A percentile compares a stretch with the other conserved stretches of the same genome.
These are phyloP conservation scores for Mallateleia sp. DNA, from an alignment of 2,888 invertebrate genomes.

Conservation along the genomic window DNA sequence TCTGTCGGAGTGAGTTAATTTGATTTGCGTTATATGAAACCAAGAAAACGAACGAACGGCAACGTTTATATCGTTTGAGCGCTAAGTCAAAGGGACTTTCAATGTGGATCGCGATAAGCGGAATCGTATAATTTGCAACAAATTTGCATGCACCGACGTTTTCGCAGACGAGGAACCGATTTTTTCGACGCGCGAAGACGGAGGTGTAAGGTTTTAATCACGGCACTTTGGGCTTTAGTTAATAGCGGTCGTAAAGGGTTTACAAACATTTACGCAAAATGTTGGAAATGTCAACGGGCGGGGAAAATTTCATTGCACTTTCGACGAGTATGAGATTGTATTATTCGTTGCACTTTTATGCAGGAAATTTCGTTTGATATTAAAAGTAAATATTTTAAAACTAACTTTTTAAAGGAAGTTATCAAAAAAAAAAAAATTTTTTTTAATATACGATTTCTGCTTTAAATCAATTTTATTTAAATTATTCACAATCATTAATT, in stretches of 20 bases:
- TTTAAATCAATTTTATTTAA: no score
- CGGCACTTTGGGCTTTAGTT: conserved; percentile 35
- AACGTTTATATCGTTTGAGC: conserved; percentile 46
- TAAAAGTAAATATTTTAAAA: no score
- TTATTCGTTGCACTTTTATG: neutral
- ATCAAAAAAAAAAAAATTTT: no score
- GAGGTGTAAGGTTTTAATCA: conserved; percentile 47
- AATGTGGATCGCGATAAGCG: conserved; percentile 55
- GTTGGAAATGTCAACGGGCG: neutral
- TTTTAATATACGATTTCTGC: no score
- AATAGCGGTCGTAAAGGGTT: conserved; percentile 37
- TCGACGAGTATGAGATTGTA: conserved; percentile 9
- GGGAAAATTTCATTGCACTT: neutral
- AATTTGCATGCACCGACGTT: conserved; percentile 30
- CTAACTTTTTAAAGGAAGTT: no score
- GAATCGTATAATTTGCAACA: conserved; percentile 39
- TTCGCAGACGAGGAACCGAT: neutral
- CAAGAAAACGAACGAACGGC: conserved; percentile 7
- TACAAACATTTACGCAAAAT: conserved; percentile 4
- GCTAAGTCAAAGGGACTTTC: conserved; percentile 50
- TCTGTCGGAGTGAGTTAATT: conserved; percentile 73
- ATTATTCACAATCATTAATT: no score
- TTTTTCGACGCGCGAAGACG: neutral
- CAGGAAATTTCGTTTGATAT: neutral
- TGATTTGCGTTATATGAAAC: conserved; percentile 70